Evolutionary conservation across 1,140 invertebrate species (phyloP).

Genomic region (Papilio glaucus): DNA sequence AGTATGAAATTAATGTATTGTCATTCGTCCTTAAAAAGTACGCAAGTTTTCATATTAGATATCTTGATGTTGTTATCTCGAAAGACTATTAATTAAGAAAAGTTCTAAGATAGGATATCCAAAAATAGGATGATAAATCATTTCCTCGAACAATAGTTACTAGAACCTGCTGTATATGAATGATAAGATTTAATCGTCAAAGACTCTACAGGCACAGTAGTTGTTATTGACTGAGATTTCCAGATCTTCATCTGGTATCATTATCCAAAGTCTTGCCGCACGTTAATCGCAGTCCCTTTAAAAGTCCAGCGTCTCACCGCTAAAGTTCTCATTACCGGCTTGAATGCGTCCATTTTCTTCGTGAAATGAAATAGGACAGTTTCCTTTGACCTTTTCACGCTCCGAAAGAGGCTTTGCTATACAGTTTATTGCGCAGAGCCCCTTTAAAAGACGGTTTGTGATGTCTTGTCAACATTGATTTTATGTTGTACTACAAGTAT

Average conservation of each 20-base stretch:
- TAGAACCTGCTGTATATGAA: not conserved
- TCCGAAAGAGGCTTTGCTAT: constrained; percentile 41
- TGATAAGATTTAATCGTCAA: not conserved
- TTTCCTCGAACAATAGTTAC: not conserved
- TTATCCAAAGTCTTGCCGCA: not conserved
- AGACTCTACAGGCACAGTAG: too few species aligned
- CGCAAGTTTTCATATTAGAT: too few species aligned
- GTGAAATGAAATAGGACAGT: constrained; percentile 59
- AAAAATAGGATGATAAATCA: not conserved
- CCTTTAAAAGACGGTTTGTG: not conserved
- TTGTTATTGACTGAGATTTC: not conserved
- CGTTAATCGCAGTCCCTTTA: not conserved
- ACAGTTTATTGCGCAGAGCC: constrained; percentile 10
- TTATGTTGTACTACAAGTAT: not conserved
- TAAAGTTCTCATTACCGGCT: constrained; percentile 61
- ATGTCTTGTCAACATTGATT: constrained; percentile 21
- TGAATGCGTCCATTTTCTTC: constrained; percentile 67
- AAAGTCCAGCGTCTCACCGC: constrained; percentile 14
- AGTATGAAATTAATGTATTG: too few species aligned
- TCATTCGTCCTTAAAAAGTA: too few species aligned
- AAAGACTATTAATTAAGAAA: not conserved
- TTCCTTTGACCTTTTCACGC: constrained; percentile 69
- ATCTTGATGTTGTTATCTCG: not conserved
- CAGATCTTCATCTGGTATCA: not conserved
- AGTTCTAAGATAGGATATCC: not conserved